Evolutionary conservation across 2,888 invertebrate genomes (phyloP).

Genomic region (Drosophila parthenogenetica): DNA sequence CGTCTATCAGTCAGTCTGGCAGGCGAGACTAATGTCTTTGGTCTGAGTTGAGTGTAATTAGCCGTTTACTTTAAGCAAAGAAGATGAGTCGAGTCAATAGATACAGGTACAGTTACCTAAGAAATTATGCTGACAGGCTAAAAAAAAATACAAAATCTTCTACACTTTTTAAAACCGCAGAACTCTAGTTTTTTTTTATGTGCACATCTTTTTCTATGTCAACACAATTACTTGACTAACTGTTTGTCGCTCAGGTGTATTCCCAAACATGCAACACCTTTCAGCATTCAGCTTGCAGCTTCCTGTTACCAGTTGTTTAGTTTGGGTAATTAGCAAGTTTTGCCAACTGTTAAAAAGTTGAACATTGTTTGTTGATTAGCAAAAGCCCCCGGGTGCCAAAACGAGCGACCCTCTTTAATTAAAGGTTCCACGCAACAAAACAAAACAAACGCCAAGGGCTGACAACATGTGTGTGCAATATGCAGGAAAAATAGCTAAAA

Average conservation of each 20-base stretch:
- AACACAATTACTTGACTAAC: neutral
- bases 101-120: conserved; percentile 14
- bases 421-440: conserved; percentile 54
- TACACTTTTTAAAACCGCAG: too few relatives aligned
- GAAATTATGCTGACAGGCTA: neutral
- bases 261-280: conserved; percentile 22
- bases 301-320: conserved; percentile 27
- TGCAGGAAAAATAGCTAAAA: conserved; percentile 3
- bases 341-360: conserved; percentile 51
- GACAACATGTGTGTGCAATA: conserved; percentile 16
- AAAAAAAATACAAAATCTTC: neutral
- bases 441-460: conserved; percentile 22
- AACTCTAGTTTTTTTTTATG: too few relatives aligned
- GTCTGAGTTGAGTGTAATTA: conserved; percentile 68
- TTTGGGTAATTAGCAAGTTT: conserved; percentile 59
- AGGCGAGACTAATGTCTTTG: conserved; percentile 21
- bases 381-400: conserved; percentile 32
- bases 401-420: conserved; percentile 58
- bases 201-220: neutral
- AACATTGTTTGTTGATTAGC: conserved; percentile 57
- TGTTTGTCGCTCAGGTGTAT: neutral
- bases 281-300: conserved; percentile 10
- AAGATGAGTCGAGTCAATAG: conserved; percentile 52
- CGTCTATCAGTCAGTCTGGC: conserved; percentile 18
- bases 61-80: conserved; percentile 45